Evolutionary conservation across 2,113 vertebrate genomes (phyloP), one percentile per base, ranked within the genome.

Genomic region (Ia io): DNA sequence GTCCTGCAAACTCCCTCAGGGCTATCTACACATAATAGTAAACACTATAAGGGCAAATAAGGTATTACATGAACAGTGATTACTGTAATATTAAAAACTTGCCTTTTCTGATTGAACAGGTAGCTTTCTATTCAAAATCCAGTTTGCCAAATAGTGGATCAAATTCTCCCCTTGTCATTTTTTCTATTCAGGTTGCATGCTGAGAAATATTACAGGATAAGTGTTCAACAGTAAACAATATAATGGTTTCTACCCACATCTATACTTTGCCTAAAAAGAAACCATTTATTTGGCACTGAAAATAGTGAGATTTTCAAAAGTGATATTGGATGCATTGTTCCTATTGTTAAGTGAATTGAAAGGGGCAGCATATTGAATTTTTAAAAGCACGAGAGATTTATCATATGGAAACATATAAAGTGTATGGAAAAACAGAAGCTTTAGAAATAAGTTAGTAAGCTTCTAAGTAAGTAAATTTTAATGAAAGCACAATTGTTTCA

Each of bases 171-270:
- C 92, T 82, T 94, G 84, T 80, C 14, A 80, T 80, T 93, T 96
- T 84, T 59, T 91, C 78, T 96, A 84, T 69, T 86, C 10, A 74
- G 70, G 22, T 83, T 59, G 23, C 74, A 49, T 47, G 79, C 44
- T 91, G 93, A 94, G 40, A 74, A 88, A 90, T 69, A 88, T 88
- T 61, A 86, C 5, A 96, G 63, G 83, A 35, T 63, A 73, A 87
- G 9, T 88, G 18, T 87, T 93, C 18, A 77, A 82, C 22, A 88
- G 47, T 78, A 84, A 96, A 84, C 32, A 87, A 65, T 56, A 90
- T 44, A 82, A 85, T 88, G 22, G 84, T 42, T 84, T 82, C 77
- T 59, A 59, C 40, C 53, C 6, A 83, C 20, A 74, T 92, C 8
- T 56, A 22, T 73, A 63, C 47, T 76, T 88, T 73, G n/a, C 12